Evolutionary conservation across 1,140 invertebrate genomes (phyloP), one percentile per base, ranked within the genome.

Genomic region (Nephila pilipes): DNA sequence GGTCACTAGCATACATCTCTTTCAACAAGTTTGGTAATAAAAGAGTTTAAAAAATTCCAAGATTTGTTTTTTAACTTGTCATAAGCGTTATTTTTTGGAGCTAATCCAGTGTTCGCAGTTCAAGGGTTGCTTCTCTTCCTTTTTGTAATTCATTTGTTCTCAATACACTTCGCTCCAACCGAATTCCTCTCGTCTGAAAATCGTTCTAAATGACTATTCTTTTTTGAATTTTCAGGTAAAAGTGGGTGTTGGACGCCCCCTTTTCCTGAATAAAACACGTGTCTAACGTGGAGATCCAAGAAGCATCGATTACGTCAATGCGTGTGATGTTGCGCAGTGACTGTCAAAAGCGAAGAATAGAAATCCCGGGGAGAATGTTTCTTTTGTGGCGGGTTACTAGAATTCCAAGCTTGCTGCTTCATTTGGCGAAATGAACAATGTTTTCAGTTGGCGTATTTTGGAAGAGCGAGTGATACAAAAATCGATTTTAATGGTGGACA

Each of bases 291-390:
- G 32, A 32, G 36, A n/a, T 65, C 29, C 55, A 16, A 83, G 79
- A 32, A 63, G 75, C 79, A 20, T 57, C 6, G 2, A 79, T 81
- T 91, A 91, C 89, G 89, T 91, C 89, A 91, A 91, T 91, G 89
- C 89, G 89, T 63, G 80, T 46, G 46, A 91, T 29, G 54, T 55
- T 91, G 89, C 89, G 89, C 89, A 83, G 57, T 83, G 89, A 22
- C 55, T 57, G 29, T 29, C 65, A 55, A 88, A 36, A 81, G 75
- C 89, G 89, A 91, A 91, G 89, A 91, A 91, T 91, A 91, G 89
- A 58, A 91, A 83, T 91, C 89, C 89, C 89, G 89, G 89, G 89
- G 89, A 91, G 89, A 83, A 83, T 83, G 58, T 80, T 63, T 90
- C 38, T 54, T 55, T 79, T 60, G 32, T 18, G 14, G 22, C 46